Base-by-base conservation (phyloP, 2,888 invertebrate species). In the Dioctria rufipes region DNA sequence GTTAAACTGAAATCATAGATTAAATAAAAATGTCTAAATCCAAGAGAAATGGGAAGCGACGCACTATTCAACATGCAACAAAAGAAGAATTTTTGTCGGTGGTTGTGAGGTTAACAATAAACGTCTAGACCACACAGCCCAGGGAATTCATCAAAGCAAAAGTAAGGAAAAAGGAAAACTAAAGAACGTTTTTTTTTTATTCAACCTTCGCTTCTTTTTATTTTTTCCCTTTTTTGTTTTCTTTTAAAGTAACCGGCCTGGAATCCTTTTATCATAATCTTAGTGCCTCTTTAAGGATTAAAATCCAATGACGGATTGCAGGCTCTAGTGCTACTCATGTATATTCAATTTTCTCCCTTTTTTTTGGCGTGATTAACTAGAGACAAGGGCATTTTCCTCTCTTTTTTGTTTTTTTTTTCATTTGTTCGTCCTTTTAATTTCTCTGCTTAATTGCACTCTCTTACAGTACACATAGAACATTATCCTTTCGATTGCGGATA, bases 71-170 rank as follows among this genome's bases (percentile, higher is more conserved):
- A n/a, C 6, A n/a, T 54, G 54, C 54, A 54, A 54, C 54, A 54
- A 54, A 11, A 54, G 54, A n/a, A 54, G 6, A 54, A 54, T 54
- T 54, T 54, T 11, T 54, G 11, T n/a, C 9, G 54, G 54, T 54
- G 54, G 54, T 54, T 54, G 6, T 54, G 6, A 11, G 54, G 54
- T 4, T 54, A 11, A 54, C 6, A 8, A 54, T 11, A 11, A 54
- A 11, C 54, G 54, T 54, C 54, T 54, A 54, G 54, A 54, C 54
- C 54, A n/a, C n/a, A 54, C 11, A 54, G 54, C 54, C 11, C 54
- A n/a, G 54, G 54, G n/a, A 54, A 54, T 54, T 54, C 54, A 54
- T 54, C 54, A 54, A 54, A 54, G 46, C 46, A 46, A 6, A 11
- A 54, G 11, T n/a, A 54, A n/a, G n/a, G 54, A 54, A n/a, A 54